These are phyloP conservation scores for Podiceps cristatus DNA, from an alignment of 2,113 vertebrate genomes.

Conservation along the genomic window DNA sequence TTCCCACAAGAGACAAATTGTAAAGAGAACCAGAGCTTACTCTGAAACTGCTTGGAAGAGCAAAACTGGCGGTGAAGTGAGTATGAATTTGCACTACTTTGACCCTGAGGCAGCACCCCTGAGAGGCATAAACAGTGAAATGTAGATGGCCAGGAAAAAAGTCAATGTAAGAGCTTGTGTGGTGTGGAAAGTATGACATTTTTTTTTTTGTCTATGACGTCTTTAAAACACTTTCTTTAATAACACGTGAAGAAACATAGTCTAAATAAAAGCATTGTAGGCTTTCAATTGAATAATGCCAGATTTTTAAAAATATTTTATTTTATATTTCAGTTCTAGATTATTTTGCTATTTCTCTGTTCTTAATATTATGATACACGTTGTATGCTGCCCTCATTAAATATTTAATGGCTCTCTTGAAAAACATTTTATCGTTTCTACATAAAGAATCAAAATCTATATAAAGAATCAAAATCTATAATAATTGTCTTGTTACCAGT, in stretches of 20 bases:
- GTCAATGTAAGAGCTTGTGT: background rate
- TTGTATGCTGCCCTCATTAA: constrained; percentile 9
- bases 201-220: background rate
- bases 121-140: background rate
- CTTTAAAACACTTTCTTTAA: background rate
- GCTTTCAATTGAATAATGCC: background rate
- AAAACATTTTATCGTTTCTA: constrained; percentile 45
- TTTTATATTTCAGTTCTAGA: background rate
- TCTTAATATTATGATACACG: background rate
- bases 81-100: background rate
- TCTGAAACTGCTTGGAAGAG: constrained; percentile 32
- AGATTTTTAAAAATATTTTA: background rate
- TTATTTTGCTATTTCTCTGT: constrained; percentile 23
- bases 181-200: background rate
- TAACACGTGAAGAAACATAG: background rate
- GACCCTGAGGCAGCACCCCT: background rate
- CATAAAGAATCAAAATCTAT: constrained; percentile 5
- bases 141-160: background rate
- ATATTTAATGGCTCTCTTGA: constrained; percentile 59
- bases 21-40: constrained; percentile 30
- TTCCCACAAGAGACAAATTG: constrained; percentile 32
- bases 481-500: constrained; percentile 34
- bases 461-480: constrained; percentile 21
- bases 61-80: background rate
- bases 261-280: background rate